phyloP scores from a whole-genome alignment of 2,888 invertebrate species.

The Pollenia angustigena region DNA sequence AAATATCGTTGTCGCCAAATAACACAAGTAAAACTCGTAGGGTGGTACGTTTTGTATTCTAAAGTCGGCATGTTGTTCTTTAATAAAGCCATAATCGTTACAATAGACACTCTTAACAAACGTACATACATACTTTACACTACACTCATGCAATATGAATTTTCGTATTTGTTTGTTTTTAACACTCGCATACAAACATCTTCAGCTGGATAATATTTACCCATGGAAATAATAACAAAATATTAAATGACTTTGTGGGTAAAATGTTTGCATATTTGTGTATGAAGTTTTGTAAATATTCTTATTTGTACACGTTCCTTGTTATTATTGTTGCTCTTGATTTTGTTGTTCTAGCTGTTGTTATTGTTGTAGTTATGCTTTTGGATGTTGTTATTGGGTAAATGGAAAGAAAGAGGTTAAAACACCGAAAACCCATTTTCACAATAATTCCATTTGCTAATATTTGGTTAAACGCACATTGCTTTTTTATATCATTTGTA shows the following conservation, averaged over 20 bases:
- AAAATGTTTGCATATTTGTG: slow-evolving; percentile 33
- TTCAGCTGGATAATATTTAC: not conserved
- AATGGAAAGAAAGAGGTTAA: not conserved
- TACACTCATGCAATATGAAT: too few species aligned
- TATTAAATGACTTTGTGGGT: slow-evolving; percentile 38
- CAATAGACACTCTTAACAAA: slow-evolving; percentile 23
- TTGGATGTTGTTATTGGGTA: slow-evolving; percentile 14
- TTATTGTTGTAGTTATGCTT: not conserved
- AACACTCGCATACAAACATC: not conserved
- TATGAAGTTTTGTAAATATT: slow-evolving; percentile 33
- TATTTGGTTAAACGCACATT: slow-evolving; percentile 58
- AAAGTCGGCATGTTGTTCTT: slow-evolving; percentile 61
- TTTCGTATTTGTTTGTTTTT: not conserved
- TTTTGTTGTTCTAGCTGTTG: slow-evolving; percentile 22
- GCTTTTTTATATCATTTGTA: slow-evolving; percentile 14
- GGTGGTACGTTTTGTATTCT: slow-evolving; percentile 28
- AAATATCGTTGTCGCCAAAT: slow-evolving; percentile 49
- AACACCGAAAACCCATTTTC: slow-evolving; percentile 51
- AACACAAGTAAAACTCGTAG: slow-evolving; percentile 17
- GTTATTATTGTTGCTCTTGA: slow-evolving; percentile 17
- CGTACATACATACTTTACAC: not conserved
- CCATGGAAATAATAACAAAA: slow-evolving; percentile 42
- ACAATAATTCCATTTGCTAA: slow-evolving; percentile 47
- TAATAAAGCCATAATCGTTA: slow-evolving; percentile 65
- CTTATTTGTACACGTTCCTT: slow-evolving; percentile 47